These are phyloP conservation scores for Scaptomyza caliginosa DNA, from an alignment of 2,888 invertebrate species.

Conservation along the genomic window DNA sequence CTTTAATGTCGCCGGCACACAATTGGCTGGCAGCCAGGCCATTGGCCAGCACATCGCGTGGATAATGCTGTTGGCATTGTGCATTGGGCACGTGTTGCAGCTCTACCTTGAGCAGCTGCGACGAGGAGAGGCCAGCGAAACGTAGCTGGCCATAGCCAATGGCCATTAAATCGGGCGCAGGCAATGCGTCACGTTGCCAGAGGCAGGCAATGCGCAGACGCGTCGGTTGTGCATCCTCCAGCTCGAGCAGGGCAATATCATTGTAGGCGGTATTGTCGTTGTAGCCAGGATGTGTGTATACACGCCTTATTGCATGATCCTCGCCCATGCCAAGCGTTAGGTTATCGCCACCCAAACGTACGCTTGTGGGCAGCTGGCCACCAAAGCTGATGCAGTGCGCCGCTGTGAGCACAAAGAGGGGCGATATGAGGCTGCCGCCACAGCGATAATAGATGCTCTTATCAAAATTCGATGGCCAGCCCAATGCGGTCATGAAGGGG, in stretches of 20 bases:
- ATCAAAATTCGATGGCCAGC: slow-evolving; percentile 62
- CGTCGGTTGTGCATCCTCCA: slow-evolving; percentile 65
- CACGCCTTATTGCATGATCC: slow-evolving; percentile 35
- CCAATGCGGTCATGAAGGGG: slow-evolving; percentile 71
- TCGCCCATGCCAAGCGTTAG: slow-evolving; percentile 48
- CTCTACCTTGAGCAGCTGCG: slow-evolving; percentile 57
- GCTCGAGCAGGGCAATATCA: slow-evolving; percentile 88
- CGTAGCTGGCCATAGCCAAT: slow-evolving; percentile 86
- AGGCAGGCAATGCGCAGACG: slow-evolving; percentile 84
- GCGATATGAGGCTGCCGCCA: slow-evolving; percentile 71
- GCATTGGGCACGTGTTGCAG: slow-evolving; percentile 34
- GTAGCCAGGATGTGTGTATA: slow-evolving; percentile 86
- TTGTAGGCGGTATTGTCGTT: slow-evolving; percentile 86
- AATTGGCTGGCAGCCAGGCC: slow-evolving; percentile 50
- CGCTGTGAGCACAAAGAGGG: slow-evolving; percentile 72
- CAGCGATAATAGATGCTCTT: slow-evolving; percentile 65
- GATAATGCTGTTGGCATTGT: slow-evolving; percentile 34
- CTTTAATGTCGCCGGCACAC: slow-evolving; percentile 57
- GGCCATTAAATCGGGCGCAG: slow-evolving; percentile 84
- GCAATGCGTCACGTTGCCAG: slow-evolving; percentile 78
- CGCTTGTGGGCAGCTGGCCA: slow-evolving; percentile 50
- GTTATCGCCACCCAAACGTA: slow-evolving; percentile 72
- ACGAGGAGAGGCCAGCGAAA: slow-evolving; percentile 72
- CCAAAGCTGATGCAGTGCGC: slow-evolving; percentile 72
- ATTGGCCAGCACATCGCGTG: slow-evolving; percentile 9